phyloP scores from a whole-genome alignment of 53 echinoderm and acorn worm genomes.

The Patiria pectinifera region DNA sequence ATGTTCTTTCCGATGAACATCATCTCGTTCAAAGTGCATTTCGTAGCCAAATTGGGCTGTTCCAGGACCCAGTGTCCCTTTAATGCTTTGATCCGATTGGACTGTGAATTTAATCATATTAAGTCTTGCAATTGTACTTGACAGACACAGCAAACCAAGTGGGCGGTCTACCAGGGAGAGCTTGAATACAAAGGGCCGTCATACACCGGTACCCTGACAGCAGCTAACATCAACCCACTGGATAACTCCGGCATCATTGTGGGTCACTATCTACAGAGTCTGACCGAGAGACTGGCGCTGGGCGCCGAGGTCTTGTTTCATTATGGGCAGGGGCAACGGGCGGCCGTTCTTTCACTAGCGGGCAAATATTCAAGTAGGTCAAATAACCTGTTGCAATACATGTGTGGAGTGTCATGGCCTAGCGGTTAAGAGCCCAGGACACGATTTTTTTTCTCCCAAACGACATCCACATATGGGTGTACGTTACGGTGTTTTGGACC shows the following conservation, averaged over 20 bases:
- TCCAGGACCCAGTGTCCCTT: background rate
- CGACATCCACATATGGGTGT: too few relatives aligned
- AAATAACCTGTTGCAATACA: background rate
- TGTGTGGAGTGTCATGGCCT: background rate
- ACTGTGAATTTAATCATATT: background rate
- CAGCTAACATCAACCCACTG: conserved; percentile 86
- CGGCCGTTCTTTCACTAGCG: conserved; percentile 76
- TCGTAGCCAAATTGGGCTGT: too few relatives aligned
- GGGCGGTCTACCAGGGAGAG: conserved; percentile 96
- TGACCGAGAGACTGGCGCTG: conserved; percentile 85
- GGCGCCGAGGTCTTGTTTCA: conserved; percentile 95
- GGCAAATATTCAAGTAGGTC: conserved; percentile 95
- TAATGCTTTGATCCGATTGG: background rate
- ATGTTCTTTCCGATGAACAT: too few relatives aligned
- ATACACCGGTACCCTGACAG: conserved; percentile 84
- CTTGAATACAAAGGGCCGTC: conserved; percentile 93
- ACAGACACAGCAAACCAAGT: conserved; percentile 97
- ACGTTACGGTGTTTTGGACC: too few relatives aligned
- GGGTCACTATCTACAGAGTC: conserved; percentile 95
- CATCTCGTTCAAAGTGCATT: too few relatives aligned
- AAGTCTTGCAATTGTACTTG: background rate
- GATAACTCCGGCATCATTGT: conserved; percentile 91
- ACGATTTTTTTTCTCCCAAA: too few relatives aligned
- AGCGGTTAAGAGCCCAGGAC: too few relatives aligned
- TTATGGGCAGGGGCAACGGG: conserved; percentile 95